Evolutionary conservation across 2,113 vertebrate genomes (phyloP), one percentile per base, ranked within the genome.

Genomic region (Barnardius zonarius): DNA sequence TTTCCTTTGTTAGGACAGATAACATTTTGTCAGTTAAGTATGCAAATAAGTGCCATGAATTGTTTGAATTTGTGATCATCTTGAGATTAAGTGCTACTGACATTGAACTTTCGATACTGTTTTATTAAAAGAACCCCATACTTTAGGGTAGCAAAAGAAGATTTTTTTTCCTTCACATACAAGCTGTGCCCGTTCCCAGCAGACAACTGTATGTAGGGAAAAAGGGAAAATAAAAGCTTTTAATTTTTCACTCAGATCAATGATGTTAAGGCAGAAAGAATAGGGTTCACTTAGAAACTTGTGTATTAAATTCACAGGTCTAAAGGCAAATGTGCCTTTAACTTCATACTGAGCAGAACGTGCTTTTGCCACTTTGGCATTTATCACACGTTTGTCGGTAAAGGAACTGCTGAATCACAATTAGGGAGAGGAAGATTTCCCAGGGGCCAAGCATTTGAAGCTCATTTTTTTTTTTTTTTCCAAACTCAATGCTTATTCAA

Each of bases 271-370:
- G 77, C 61, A 89, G 74, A 87, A 94, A 92, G 62, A 88, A 52
- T 0, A 68, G 11, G 11, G 31, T 46, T 90, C 33, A 48, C 69
- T 91, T 70, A 69, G 76, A 93, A 95, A 94, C 17, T 46, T 83
- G 43, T 88, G 5, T 81, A 82, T 96, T 84, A 84, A 88, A 95
- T 89, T 90, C 86, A 30, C 52, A 64, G 19, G 64, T 93, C 39
- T 79, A 81, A 95, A 96, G 88, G 95, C 66, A 96, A 95, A 93
- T 30, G 85, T 8, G 17, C 46, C 81, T 94, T 96, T 91, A 92
- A 83, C 78, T 96, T 88, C 62, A 81, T 64, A 88, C 51, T 67
- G 63, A 93, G 79, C 57, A 74, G 73, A 90, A 92, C 15, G 19
- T 78, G 55, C 70, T 93, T 82, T 81, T 68, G 31, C 83, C 59